These are phyloP conservation scores for Peromyscus aztecus DNA, from an alignment of 2,797 vertebrate genomes.

Conservation along the genomic window DNA sequence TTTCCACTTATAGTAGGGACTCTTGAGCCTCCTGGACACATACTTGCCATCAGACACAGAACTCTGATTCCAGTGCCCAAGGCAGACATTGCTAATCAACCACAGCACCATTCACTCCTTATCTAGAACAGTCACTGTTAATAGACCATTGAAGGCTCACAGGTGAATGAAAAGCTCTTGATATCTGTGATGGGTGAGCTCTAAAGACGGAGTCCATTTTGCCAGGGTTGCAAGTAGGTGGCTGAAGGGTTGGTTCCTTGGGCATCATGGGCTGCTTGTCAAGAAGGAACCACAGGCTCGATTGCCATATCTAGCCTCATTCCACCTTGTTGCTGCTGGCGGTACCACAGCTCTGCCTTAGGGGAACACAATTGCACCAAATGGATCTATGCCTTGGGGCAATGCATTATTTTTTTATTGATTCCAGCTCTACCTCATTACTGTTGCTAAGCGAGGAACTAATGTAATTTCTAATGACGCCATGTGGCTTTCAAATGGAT, in stretches of 20 bases:
- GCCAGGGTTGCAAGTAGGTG: not conserved
- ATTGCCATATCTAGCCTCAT: not conserved
- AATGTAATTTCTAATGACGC: constrained; percentile 87
- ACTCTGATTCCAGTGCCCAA: not conserved
- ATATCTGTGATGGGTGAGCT: not conserved
- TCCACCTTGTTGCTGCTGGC: not conserved
- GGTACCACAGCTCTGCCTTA: constrained; percentile 55
- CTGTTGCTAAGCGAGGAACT: constrained; percentile 87
- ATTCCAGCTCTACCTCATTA: constrained; percentile 83
- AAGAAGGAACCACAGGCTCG: not conserved
- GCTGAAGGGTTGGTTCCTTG: not conserved
- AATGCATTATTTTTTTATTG: constrained; percentile 83
- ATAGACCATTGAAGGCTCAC: not conserved
- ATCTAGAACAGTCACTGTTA: not conserved
- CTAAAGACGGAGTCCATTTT: not conserved
- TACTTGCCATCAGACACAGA: accelerated
- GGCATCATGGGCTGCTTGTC: not conserved
- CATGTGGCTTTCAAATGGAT: constrained; percentile 80
- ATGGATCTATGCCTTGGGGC: constrained; percentile 78
- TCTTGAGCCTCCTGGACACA: not conserved
- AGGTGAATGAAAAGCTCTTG: not conserved
- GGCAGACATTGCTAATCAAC: constrained; percentile 40
- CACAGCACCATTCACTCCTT: not conserved
- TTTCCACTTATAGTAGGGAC: not conserved
- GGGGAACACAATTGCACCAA: constrained; percentile 81